These are phyloP conservation scores for Perizoma affinitatum DNA, from an alignment of 2,888 invertebrate genomes.

Conservation along the genomic window DNA sequence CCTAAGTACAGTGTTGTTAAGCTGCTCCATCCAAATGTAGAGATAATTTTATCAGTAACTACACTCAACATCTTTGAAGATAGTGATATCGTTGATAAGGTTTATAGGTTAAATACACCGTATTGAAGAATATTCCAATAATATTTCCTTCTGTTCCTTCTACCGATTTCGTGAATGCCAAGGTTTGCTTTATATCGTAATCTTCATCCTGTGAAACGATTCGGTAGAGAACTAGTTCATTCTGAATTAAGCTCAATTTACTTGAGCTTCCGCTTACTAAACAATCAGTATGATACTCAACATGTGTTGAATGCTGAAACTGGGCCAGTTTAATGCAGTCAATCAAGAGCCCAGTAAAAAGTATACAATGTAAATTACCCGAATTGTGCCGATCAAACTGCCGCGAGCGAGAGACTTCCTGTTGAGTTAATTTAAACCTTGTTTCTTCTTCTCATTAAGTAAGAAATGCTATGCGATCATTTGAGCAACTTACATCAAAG, in stretches of 20 bases:
- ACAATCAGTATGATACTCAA: conserved; percentile 50
- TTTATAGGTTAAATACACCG: conserved; percentile 14
- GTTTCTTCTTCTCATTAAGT: conserved; percentile 22
- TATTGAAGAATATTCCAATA: not conserved
- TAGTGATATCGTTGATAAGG: conserved; percentile 12
- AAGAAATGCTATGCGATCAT: conserved; percentile 11
- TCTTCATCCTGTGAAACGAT: not conserved
- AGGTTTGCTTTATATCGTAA: no score
- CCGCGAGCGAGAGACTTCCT: conserved; percentile 30
- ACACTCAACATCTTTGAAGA: conserved; percentile 5
- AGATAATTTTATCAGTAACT: conserved; percentile 15
- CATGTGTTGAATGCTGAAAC: conserved; percentile 64
- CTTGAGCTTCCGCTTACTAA: conserved; percentile 37
- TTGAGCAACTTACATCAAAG: conserved; percentile 4
- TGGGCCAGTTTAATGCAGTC: conserved; percentile 66
- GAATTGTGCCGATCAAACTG: conserved; percentile 39
- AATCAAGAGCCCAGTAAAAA: conserved; percentile 63
- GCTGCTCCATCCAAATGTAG: not conserved
- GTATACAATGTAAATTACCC: conserved; percentile 59
- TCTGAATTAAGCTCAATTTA: conserved; percentile 33
- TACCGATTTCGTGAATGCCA: not conserved
- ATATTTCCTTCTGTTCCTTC: not conserved
- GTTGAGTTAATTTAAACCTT: conserved; percentile 32
- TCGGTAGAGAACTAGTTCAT: conserved; percentile 38
- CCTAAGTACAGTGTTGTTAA: not conserved